Percentiles rank a stretch among this genome's conserved stretches.
Conservation (phyloP, 35 echinoderm and acorn worm genomes). For the Lytechinus variegatus region DNA sequence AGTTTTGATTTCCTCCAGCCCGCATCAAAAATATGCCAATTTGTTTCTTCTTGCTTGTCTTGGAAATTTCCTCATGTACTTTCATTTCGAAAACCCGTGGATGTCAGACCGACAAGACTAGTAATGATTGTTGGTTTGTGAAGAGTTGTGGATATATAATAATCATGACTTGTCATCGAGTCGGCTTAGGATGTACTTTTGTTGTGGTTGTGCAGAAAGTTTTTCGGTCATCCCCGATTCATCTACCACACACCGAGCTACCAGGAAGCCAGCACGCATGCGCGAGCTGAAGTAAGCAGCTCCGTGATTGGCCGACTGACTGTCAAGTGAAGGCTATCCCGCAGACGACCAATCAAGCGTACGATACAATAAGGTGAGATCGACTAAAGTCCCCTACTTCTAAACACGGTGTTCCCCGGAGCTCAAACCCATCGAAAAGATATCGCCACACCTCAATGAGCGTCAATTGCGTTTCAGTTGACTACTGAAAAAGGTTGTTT, state of each 20-base stretch:
- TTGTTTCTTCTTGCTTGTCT: not conserved
- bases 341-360: constrained; percentile 43
- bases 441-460: constrained; percentile 19
- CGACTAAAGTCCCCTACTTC: constrained; percentile 26
- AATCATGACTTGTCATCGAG: constrained; percentile 16
- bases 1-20: not conserved
- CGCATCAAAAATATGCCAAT: not conserved
- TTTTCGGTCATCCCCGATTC: not conserved
- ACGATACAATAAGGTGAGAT: constrained; percentile 26
- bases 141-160: not conserved
- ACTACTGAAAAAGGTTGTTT: constrained; percentile 28
- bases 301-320: constrained; percentile 21
- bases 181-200: constrained; percentile 28
- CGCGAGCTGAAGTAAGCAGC: not conserved
- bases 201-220: not conserved
- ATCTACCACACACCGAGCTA: constrained; percentile 24
- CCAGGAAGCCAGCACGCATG: constrained; percentile 31
- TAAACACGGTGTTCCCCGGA: constrained; percentile 18
- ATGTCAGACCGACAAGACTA: not conserved
- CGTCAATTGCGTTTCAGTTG: not conserved
- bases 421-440: constrained; percentile 30
- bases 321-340: constrained; percentile 6
- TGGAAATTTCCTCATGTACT: not conserved
- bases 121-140: constrained; percentile 10
- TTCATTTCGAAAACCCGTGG: not conserved